Percentiles rank a stretch among this genome's conserved stretches.
These are phyloP conservation scores for Pantherophis alleghaniensis DNA, from an alignment of 2,797 vertebrate species.

Conservation along the genomic window DNA sequence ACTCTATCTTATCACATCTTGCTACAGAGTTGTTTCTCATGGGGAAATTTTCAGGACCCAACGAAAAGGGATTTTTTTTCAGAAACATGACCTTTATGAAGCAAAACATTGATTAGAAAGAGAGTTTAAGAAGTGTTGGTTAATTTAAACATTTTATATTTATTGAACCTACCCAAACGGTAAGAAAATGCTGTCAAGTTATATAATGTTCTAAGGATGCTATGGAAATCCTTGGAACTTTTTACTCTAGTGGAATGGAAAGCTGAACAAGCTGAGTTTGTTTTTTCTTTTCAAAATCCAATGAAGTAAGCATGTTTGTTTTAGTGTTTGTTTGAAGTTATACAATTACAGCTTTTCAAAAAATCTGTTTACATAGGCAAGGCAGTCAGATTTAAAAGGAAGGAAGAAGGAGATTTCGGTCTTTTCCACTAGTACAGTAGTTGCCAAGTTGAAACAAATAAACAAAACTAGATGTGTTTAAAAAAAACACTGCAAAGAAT, in stretches of 20 bases:
- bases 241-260: background rate
- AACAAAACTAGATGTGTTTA: background rate
- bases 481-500: background rate
- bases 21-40: background rate
- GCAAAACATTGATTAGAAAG: background rate
- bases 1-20: background rate
- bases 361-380: background rate
- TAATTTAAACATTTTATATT: background rate
- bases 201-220: background rate
- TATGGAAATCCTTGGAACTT: background rate
- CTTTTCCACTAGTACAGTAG: background rate
- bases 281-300: background rate
- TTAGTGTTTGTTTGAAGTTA: background rate
- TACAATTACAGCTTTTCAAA: background rate
- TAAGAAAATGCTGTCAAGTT: background rate
- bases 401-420: background rate
- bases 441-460: background rate
- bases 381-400: background rate
- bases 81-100: background rate
- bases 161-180: background rate
- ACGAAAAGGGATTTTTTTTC: background rate
- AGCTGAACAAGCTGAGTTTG: background rate
- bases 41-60: background rate
- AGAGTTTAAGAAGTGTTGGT: background rate
- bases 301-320: background rate